Percentiles rank a stretch among this genome's conserved stretches.
Evolutionary conservation across 2,888 invertebrate species (phyloP).

Genomic region (Arctia plantaginis): DNA sequence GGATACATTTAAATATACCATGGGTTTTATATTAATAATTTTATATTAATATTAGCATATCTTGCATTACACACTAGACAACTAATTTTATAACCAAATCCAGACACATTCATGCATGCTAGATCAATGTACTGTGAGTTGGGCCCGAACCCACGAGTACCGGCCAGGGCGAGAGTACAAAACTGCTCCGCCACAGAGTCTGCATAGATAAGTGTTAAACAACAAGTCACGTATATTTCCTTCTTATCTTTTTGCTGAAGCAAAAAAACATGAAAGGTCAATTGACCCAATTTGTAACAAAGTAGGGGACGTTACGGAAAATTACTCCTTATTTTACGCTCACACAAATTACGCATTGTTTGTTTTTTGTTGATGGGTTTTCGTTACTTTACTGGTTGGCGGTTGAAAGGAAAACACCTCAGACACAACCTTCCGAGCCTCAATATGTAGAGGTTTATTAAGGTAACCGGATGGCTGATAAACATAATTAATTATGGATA

Average conservation of each 20-base stretch:
- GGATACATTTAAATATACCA: too few relatives aligned
- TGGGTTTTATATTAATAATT: too few relatives aligned
- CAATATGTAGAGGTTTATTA: too few relatives aligned
- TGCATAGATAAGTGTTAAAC: neutral
- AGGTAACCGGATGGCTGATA: too few relatives aligned
- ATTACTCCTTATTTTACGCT: conserved; percentile 18
- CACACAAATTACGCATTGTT: conserved; percentile 21
- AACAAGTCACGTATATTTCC: conserved; percentile 30
- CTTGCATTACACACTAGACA: too few relatives aligned
- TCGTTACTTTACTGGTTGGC: neutral
- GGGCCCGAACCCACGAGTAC: neutral
- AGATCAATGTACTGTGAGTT: neutral
- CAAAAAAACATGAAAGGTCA: conserved; percentile 37
- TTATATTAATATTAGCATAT: too few relatives aligned
- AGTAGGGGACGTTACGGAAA: conserved; percentile 11
- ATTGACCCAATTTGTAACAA: conserved; percentile 12
- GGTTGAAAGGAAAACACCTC: neutral
- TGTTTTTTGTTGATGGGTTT: conserved; percentile 2
- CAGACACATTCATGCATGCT: too few relatives aligned
- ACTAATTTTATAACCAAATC: too few relatives aligned
- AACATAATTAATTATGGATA: too few relatives aligned
- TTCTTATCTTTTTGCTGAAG: conserved; percentile 12
- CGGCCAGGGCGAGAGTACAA: neutral
- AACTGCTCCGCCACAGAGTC: neutral
- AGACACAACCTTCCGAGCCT: too few relatives aligned